A percentile compares a stretch with the other conserved stretches of the same genome.
These are phyloP conservation scores for Agrotis puta DNA, from an alignment of 2,888 invertebrate species.

Conservation along the genomic window DNA sequence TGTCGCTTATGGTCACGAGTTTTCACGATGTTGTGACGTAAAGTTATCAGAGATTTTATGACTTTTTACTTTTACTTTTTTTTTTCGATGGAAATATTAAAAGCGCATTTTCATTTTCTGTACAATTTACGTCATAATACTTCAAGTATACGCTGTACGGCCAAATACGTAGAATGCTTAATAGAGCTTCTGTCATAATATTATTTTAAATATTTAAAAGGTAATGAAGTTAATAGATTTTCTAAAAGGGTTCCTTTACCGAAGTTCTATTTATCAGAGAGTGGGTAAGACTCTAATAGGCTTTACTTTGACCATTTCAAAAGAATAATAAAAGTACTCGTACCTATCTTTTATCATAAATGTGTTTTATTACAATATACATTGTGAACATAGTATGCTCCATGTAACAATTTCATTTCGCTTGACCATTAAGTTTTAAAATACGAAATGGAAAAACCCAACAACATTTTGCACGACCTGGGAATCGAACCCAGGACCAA, in stretches of 20 bases:
- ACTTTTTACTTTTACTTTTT: too few species aligned
- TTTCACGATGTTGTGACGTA: too few species aligned
- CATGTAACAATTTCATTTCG: not conserved
- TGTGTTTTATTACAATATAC: not conserved
- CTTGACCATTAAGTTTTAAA: too few species aligned
- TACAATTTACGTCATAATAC: too few species aligned
- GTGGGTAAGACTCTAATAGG: not conserved
- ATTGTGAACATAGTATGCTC: not conserved
- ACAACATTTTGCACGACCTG: too few species aligned
- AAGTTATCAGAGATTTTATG: too few species aligned
- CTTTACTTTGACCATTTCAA: slow-evolving; percentile 10
- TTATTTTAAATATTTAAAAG: slow-evolving; percentile 28
- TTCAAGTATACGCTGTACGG: too few species aligned
- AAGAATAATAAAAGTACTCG: not conserved
- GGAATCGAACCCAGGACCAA: too few species aligned
- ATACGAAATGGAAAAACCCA: too few species aligned
- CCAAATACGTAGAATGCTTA: not conserved
- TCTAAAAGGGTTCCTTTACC: not conserved
- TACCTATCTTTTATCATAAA: not conserved
- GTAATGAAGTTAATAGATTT: slow-evolving; percentile 8
- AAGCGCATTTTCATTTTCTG: too few species aligned
- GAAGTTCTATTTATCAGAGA: slow-evolving; percentile 5
- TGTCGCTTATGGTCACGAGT: too few species aligned
- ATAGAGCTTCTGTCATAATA: not conserved
- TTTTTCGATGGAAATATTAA: too few species aligned